Percentiles rank a stretch among this genome's conserved stretches.
Conservation (phyloP, 1,140 invertebrate genomes). For the Drosophila bipectinata region DNA sequence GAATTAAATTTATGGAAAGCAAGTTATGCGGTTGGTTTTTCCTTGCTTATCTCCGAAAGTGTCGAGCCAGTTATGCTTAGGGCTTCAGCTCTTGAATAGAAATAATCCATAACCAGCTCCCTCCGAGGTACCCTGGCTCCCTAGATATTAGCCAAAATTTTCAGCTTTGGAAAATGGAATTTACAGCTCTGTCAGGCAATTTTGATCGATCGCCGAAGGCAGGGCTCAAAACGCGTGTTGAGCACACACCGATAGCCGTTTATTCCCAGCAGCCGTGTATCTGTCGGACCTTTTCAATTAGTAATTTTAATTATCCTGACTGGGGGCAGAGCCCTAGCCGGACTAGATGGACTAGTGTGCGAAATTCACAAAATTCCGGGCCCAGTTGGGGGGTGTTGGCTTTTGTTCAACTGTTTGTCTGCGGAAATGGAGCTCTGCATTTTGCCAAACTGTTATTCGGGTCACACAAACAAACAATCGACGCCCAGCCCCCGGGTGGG, state of each 20-base stretch:
- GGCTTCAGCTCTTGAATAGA: constrained; percentile 24
- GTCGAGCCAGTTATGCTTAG: constrained; percentile 15
- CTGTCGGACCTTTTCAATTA: constrained; percentile 56
- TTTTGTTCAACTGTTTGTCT: constrained; percentile 50
- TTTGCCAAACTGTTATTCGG: constrained; percentile 46
- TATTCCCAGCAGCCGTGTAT: not conserved
- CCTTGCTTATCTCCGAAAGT: not conserved
- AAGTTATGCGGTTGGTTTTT: not conserved
- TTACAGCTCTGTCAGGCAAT: not conserved
- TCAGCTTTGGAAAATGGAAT: constrained; percentile 38
- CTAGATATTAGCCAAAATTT: constrained; percentile 29
- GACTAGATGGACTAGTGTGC: constrained; percentile 9
- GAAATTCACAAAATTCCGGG: constrained; percentile 37
- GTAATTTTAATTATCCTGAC: constrained; percentile 56
- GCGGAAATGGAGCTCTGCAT: constrained; percentile 60
- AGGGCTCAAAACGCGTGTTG: not conserved
- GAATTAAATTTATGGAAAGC: constrained; percentile 22
- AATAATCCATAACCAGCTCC: constrained; percentile 25
- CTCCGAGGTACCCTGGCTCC: constrained; percentile 1
- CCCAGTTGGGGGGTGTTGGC: constrained; percentile 5
- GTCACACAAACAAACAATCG: constrained; percentile 48
- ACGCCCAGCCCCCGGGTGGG: constrained; percentile 4
- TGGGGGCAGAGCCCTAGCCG: not conserved
- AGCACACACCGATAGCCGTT: not conserved
- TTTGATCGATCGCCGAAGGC: constrained; percentile 22